These are phyloP conservation scores for Spongilla lacustris DNA, from an alignment of 37 sponge, comb jelly and placozoan genomes.

Conservation along the genomic window DNA sequence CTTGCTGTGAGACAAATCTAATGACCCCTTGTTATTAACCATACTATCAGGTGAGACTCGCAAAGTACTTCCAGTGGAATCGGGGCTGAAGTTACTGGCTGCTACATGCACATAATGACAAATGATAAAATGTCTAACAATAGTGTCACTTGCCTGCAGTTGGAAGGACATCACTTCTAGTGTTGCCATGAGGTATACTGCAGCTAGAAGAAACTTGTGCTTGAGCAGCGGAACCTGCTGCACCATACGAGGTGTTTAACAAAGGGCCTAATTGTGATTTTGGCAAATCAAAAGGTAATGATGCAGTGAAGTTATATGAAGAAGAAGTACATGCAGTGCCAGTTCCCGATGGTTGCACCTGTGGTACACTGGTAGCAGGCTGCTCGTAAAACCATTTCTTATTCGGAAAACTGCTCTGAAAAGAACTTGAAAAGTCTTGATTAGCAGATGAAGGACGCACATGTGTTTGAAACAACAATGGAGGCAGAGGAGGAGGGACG, in stretches of 20 bases:
- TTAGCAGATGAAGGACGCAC: not conserved
- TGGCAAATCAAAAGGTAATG: too few relatives aligned
- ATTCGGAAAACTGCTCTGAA: too few relatives aligned
- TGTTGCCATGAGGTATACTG: conserved; percentile 2
- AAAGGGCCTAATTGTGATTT: not conserved
- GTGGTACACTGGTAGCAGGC: too few relatives aligned
- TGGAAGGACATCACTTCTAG: not conserved
- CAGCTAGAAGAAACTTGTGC: conserved; percentile 45
- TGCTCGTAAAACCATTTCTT: too few relatives aligned
- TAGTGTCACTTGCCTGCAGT: not conserved
- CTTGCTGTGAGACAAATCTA: not conserved
- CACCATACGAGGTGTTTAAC: conserved; percentile 27
- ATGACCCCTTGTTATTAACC: not conserved
- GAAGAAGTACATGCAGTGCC: too few relatives aligned
- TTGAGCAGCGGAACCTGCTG: conserved; percentile 33
- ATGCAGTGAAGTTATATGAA: too few relatives aligned
- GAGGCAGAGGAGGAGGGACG: not conserved
- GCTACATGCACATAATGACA: not conserved
- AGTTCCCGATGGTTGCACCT: too few relatives aligned
- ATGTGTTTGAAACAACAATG: not conserved
- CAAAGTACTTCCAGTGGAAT: conserved; percentile 3
- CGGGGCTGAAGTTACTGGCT: not conserved
- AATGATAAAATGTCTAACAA: not conserved
- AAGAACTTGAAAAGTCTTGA: too few relatives aligned
- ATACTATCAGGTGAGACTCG: conserved; percentile 9